Base-by-base conservation (phyloP, 2,888 invertebrate genomes). In the Ditylenchus weischeri region DNA sequence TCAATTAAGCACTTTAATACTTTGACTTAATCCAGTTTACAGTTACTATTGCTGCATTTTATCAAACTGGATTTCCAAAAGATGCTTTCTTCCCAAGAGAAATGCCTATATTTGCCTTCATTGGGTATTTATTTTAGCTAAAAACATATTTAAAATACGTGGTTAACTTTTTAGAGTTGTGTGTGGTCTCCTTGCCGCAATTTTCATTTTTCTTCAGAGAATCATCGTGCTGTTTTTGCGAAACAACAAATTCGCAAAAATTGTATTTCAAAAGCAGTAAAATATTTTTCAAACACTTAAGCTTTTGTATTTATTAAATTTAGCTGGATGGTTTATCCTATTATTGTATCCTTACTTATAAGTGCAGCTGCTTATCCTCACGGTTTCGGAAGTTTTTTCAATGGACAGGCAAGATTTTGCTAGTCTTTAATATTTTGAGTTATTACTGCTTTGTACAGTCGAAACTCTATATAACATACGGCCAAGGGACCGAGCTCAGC, bases 81-180 rank as follows among this genome's bases (percentile, higher is more conserved):
- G 93, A 93, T 84, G 94, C 96, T 3, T 96, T 94, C 86, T 94
- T 95, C 86, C 93, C 94, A 0, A 91, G 93, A 84, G 96, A 96
- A 86, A 87, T 96, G 23, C 89, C 94, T 62, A 91, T 66, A 0
- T 96, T 93, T 84, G 91, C 92, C 0, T 83, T 93, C 23, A 90
- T 95, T 70, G 95, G 93, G 91, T 92, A 43, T 23, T 62, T 64
- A n/a, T 50, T 43, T 29, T 29, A 21, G 18, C 19, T 21, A 35
- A 21, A n/a, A 36, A 21, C 29, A 2, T 15, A 15, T 29, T 59
- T 59, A 11, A 19, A 13, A 19, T 4, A 38, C 11, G 10, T 65
- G 7, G 15, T n/a, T 19, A 18, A 13, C 6, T n/a, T 71, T 76
- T 61, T 68, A 79, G 78, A 6, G 58, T 79, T 21, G 62, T 79